Conservation (phyloP, 2,888 invertebrate genomes). For the Drosophila greeni region DNA sequence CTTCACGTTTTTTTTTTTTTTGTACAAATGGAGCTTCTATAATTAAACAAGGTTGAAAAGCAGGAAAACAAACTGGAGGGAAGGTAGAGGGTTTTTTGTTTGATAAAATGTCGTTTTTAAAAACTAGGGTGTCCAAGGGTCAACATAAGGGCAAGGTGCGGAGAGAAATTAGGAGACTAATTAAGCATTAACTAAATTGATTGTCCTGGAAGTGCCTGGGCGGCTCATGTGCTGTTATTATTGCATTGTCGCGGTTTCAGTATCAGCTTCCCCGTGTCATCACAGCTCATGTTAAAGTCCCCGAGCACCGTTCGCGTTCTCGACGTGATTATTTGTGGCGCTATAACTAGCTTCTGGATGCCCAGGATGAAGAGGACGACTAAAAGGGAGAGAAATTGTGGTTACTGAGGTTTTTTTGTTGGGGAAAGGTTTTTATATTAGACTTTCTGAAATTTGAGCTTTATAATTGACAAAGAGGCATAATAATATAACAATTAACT, state of each 20-base stretch:
- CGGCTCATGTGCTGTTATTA: slow-evolving; percentile 70
- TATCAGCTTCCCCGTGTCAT: slow-evolving; percentile 97
- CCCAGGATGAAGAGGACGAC: slow-evolving; percentile 93
- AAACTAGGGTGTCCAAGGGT: slow-evolving; percentile 36
- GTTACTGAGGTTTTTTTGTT: neutral
- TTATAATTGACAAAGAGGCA: neutral
- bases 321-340: slow-evolving; percentile 96
- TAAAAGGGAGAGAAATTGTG: slow-evolving; percentile 76
- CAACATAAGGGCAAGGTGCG: slow-evolving; percentile 28
- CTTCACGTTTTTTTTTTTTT: slow-evolving; percentile 11
- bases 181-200: slow-evolving; percentile 39
- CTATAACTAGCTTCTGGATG: slow-evolving; percentile 96
- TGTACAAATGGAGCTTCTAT: slow-evolving; percentile 45
- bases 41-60: slow-evolving; percentile 31
- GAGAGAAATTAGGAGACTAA: slow-evolving; percentile 26
- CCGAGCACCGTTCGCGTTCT: slow-evolving; percentile 92
- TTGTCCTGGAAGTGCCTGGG: slow-evolving; percentile 10
- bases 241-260: slow-evolving; percentile 89
- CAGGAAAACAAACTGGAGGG: neutral
- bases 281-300: slow-evolving; percentile 99
- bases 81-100: neutral
- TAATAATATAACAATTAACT: neutral
- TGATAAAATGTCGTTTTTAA: slow-evolving; percentile 19
- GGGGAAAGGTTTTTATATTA: neutral
- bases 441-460: too few relatives aligned